Base-by-base conservation (phyloP, 2,113 vertebrate species). In the Thamnophis sirtalis region DNA sequence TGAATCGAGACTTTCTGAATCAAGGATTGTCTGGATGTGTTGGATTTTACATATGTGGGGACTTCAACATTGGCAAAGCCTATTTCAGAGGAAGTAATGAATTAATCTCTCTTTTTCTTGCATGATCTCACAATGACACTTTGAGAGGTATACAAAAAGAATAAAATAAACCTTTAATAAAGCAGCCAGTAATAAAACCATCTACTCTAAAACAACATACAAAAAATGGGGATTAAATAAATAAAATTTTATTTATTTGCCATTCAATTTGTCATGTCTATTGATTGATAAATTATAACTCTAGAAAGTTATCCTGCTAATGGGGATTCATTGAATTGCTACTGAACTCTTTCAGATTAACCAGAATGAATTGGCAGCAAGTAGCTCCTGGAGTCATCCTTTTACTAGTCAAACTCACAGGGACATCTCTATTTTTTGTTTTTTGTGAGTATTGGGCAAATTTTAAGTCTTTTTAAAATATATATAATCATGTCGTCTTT, bases 401-500 rank as follows among this genome's bases (percentile, higher is more conserved):
- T 11, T 15, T 92, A 38, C 33, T 90, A 38, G 8, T 92, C 24
- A 92, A 92, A 24, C 17, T 90, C 48, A 73, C 58, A 49, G 88
- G 84, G 17, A 90, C 89, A 22, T 80, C 88, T 7, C 58, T 92
- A 4, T 92, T 92, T 68, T 5, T 90, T 54, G 51, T 48, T 54
- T 92, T 90, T 53, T 17, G 92, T 92, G 84, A 92, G 92, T 92
- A 92, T 15, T 48, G 13, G 5, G 38, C n/a, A 51, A 48, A 5
- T n/a, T 68, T 54, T 86, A 26, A 15, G 6, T 9, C 0, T 6
- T 17, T 48, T 1, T 17, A 43, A 43, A 43, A 43, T 43, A 43
- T 43, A 43, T 43, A 43, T n/a, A 19, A 19, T 53, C 0, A 3
- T 53, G 4, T 51, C 85, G n/a, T 15, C 17, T n/a, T 10, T n/a